Conservation (phyloP, 2,797 vertebrate genomes). For the Bovichtus diacanthus region DNA sequence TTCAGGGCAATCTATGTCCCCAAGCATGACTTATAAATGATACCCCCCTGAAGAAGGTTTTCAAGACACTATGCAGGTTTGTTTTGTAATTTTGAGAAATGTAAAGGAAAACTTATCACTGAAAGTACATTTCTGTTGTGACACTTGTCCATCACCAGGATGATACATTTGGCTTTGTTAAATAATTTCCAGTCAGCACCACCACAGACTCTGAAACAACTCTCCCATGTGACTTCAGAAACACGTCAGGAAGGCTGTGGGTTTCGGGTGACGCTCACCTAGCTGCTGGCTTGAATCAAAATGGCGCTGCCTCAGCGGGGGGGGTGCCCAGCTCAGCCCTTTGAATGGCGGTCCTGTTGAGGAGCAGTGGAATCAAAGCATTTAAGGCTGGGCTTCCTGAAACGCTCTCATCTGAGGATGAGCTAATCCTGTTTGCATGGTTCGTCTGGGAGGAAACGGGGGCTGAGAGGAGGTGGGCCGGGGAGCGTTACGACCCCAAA, state of each 20-base stretch:
- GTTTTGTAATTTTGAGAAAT: not conserved
- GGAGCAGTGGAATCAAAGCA: constrained; percentile 10
- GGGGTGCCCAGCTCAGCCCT: not conserved
- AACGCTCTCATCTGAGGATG: constrained; percentile 29
- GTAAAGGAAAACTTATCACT: not conserved
- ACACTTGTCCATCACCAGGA: not conserved
- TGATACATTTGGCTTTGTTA: not conserved
- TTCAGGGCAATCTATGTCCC: not conserved
- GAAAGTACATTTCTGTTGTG: not conserved
- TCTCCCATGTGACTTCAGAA: not conserved
- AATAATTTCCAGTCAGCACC: not conserved
- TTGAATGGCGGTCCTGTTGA: constrained; percentile 8
- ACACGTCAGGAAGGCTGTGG: not conserved
- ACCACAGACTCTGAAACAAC: not conserved
- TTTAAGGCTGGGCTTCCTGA: not conserved
- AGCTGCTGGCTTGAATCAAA: constrained; percentile 47
- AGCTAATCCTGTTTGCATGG: constrained; percentile 51
- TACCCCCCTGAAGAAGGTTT: not conserved
- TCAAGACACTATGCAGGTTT: not conserved
- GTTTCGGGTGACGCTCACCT: not conserved
- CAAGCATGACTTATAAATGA: not conserved
- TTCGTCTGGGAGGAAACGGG: constrained; percentile 2
- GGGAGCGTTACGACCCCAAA: not conserved
- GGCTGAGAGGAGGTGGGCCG: not conserved
- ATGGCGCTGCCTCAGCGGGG: constrained; percentile 13